phyloP scores from a whole-genome alignment of 2,797 vertebrate species.

The Macroramphosus scolopax region DNA sequence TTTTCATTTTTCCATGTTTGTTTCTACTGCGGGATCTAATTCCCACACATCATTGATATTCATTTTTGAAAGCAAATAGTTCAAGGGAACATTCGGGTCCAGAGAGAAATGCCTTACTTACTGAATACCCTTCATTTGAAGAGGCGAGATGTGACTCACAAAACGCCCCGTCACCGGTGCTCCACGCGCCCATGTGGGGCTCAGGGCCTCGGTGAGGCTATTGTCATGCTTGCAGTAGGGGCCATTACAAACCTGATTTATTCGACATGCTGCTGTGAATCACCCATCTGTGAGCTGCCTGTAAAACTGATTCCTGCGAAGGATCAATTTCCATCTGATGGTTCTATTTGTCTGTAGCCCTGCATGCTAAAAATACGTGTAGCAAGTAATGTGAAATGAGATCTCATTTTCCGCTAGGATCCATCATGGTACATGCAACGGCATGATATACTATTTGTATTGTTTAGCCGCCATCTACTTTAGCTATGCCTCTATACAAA shows the following conservation, averaged over 20 bases:
- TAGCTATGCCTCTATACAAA: constrained; percentile 21
- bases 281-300: constrained; percentile 55
- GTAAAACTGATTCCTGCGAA: constrained; percentile 62
- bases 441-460: constrained; percentile 42
- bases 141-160: constrained; percentile 31
- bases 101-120: constrained; percentile 54
- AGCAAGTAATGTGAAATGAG: constrained; percentile 56
- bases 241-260: constrained; percentile 67
- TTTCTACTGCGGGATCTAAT: constrained; percentile 58
- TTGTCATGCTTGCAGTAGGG: constrained; percentile 57
- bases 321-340: constrained; percentile 65
- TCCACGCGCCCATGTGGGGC: constrained; percentile 21
- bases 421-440: constrained; percentile 35
- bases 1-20: constrained; percentile 71
- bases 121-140: constrained; percentile 47
- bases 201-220: constrained; percentile 32
- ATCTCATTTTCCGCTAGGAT: constrained; percentile 57
- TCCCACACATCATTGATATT: constrained; percentile 74
- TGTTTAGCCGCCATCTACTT: constrained; percentile 45
- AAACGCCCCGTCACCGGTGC: constrained; percentile 29
- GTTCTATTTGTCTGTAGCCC: constrained; percentile 59
- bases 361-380: constrained; percentile 39
- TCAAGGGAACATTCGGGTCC: constrained; percentile 60
- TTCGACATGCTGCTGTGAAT: constrained; percentile 50
- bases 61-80: constrained; percentile 71